Evolutionary conservation across 1,140 invertebrate genomes (phyloP), one percentile per base, ranked within the genome.

Genomic region (Phenacoccus solenopsis): DNA sequence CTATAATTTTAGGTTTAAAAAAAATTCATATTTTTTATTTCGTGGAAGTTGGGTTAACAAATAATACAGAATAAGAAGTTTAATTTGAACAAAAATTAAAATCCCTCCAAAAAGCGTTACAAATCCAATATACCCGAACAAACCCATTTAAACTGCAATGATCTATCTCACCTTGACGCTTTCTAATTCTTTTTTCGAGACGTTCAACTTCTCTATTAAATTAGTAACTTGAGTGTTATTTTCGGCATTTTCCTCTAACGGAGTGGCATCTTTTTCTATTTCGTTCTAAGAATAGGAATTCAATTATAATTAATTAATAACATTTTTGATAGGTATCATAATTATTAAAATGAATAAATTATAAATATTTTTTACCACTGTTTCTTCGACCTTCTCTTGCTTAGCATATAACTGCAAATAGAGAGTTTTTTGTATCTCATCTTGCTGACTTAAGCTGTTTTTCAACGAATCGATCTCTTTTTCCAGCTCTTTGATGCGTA

Each of bases 91-190:
- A n/a, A n/a, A n/a, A 16, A 49, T 49, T 49, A n/a, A 4, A 49
- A 49, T n/a, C 38, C 38, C 16, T 49, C 38, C 4, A n/a, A n/a
- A n/a, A 49, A 49, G 38, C 16, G 38, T 49, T n/a, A n/a, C n/a
- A n/a, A n/a, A n/a, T n/a, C n/a, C n/a, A n/a, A 49, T 9, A 16
- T 9, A 49, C 5, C 16, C 5, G 38, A 49, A 49, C 2, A 9
- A 49, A 49, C 13, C 5, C 13, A 32, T 13, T 5, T 32, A 49
- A n/a, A n/a, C n/a, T n/a, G n/a, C n/a, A n/a, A n/a, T n/a, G n/a
- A n/a, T n/a, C n/a, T n/a, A n/a, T 2, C 82, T 84, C 83, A 92
- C 90, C 85, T 89, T 88, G 75, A 92, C 84, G 78, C 90, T 90
- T 77, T 91, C 89, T 75, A 93, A 82, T 81, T 93, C 90, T 38